Percentiles rank a stretch among this genome's conserved stretches.
Evolutionary conservation across 2,797 vertebrate genomes (phyloP).

Genomic region (Molossus alvarezi): DNA sequence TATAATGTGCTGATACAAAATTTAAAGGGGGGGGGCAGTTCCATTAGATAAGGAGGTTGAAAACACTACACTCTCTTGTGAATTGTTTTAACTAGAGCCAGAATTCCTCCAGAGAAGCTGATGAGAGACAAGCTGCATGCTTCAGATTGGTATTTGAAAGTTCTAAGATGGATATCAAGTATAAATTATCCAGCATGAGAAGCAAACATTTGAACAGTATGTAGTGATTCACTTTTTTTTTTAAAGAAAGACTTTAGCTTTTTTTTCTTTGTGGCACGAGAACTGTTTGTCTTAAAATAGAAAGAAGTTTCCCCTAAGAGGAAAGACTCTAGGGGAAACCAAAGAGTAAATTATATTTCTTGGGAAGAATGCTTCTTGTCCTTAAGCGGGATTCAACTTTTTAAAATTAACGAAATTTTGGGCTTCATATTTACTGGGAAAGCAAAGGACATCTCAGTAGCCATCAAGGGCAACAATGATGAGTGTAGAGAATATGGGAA

Average conservation of each 20-base stretch:
- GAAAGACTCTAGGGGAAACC: background rate
- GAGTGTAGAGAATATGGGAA: background rate
- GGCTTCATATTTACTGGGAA: background rate
- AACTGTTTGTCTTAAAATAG: background rate
- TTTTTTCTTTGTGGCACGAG: background rate
- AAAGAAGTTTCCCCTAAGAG: background rate
- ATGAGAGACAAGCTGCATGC: background rate
- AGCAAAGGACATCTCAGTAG: constrained; percentile 2
- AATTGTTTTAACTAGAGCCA: constrained; percentile 25
- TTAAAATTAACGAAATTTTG: constrained; percentile 30
- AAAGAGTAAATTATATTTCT: background rate
- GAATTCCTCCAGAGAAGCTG: background rate
- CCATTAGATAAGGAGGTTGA: background rate
- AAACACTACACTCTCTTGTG: background rate
- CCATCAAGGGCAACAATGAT: background rate
- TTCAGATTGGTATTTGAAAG: background rate
- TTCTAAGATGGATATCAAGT: background rate
- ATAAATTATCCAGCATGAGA: background rate
- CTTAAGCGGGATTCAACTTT: background rate
- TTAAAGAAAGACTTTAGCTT: background rate
- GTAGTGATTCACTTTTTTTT: background rate
- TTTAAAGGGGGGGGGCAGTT: background rate
- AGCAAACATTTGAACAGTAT: background rate
- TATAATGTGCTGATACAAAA: background rate
- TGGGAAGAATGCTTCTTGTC: background rate